Conservation (phyloP, 2,888 invertebrate species). For the Rhingia rostrata region DNA sequence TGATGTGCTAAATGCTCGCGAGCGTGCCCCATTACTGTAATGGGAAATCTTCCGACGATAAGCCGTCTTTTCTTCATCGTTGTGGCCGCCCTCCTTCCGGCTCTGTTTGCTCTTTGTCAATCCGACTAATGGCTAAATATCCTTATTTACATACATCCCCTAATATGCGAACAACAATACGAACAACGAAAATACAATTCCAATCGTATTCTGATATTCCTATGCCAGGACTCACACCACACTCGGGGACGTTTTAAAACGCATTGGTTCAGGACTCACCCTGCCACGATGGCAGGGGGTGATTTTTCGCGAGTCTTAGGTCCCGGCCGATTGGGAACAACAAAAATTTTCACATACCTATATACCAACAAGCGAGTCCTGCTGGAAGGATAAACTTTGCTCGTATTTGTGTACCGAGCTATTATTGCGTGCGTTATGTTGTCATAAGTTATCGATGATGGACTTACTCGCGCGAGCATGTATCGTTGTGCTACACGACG, state of each 20-base stretch:
- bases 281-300: conserved; percentile 8
- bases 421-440: conserved; percentile 73
- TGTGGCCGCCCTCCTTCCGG: background rate
- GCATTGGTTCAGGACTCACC: background rate
- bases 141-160: conserved; percentile 72
- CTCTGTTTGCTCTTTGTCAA: conserved; percentile 55
- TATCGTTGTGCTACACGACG: conserved; percentile 37
- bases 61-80: conserved; percentile 6
- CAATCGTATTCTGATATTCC: conserved; percentile 67
- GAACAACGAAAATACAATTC: conserved; percentile 61
- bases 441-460: conserved; percentile 75
- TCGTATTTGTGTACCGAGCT: conserved; percentile 57
- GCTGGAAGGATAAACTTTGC: background rate
- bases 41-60: conserved; percentile 47
- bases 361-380: conserved; percentile 6
- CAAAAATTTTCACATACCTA: background rate
- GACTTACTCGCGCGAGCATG: conserved; percentile 69
- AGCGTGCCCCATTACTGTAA: conserved; percentile 63
- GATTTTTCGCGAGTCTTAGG: conserved; percentile 55
- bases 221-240: conserved; percentile 25
- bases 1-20: conserved; percentile 71
- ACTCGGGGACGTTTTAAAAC: background rate
- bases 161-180: conserved; percentile 58
- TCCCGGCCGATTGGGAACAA: background rate
- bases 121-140: conserved; percentile 72